phyloP scores from a whole-genome alignment of 1,140 invertebrate species.

The Cyclargus thomasi region DNA sequence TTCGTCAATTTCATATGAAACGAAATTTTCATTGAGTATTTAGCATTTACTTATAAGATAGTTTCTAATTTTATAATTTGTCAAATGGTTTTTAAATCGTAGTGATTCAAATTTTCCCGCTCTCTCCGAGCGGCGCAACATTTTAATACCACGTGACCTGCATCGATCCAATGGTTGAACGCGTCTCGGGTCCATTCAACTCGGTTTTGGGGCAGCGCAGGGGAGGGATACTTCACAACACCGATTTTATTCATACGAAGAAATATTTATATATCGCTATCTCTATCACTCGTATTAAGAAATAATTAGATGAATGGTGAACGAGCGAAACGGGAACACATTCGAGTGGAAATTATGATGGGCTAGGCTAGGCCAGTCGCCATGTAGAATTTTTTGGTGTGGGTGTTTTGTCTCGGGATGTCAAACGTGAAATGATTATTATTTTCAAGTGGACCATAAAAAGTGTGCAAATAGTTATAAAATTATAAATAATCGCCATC shows the following conservation, averaged over 20 bases:
- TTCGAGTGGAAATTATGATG: slow-evolving; percentile 74
- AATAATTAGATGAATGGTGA: slow-evolving; percentile 74
- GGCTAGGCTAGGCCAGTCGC: slow-evolving; percentile 67
- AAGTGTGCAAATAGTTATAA: slow-evolving; percentile 54
- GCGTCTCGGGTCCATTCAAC: slow-evolving; percentile 76
- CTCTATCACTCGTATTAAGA: slow-evolving; percentile 63
- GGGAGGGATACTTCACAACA: slow-evolving; percentile 72
- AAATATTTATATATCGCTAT: slow-evolving; percentile 70
- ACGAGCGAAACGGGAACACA: slow-evolving; percentile 70
- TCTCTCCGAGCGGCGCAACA: slow-evolving; percentile 36
- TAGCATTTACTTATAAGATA: no score
- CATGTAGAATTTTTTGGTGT: slow-evolving; percentile 75
- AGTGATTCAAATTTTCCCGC: slow-evolving; percentile 55
- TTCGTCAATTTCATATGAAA: no score
- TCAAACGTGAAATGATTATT: slow-evolving; percentile 74
- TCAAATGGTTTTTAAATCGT: no score
- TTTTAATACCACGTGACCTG: slow-evolving; percentile 69
- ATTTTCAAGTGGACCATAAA: slow-evolving; percentile 70
- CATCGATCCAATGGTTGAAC: slow-evolving; percentile 75
- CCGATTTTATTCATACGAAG: slow-evolving; percentile 71
- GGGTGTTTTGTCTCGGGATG: slow-evolving; percentile 73
- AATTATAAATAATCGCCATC: slow-evolving; percentile 45
- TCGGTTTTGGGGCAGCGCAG: slow-evolving; percentile 62
- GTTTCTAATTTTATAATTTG: no score
- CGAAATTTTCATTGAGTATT: no score